Evolutionary conservation across 2,888 invertebrate species (phyloP).

Genomic region (Leptopilina myrica): DNA sequence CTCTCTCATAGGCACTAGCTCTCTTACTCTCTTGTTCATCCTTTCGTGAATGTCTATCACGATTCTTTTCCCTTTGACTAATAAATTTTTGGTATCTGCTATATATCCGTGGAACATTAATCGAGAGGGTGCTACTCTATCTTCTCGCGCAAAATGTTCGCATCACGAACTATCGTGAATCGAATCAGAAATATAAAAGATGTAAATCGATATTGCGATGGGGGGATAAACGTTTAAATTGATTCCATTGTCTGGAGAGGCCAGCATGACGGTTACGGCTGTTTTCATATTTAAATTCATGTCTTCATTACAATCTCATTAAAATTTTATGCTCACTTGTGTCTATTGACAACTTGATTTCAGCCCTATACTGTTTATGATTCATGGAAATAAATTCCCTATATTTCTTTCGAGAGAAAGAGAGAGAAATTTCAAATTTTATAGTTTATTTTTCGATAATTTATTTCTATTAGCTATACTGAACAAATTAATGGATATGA

Average conservation of each 20-base stretch:
- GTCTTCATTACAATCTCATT: constrained; percentile 18
- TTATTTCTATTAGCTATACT: too few relatives aligned
- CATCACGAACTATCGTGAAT: constrained; percentile 32
- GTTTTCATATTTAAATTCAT: constrained; percentile 13
- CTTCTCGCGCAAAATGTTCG: constrained; percentile 32
- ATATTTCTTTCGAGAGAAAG: too few relatives aligned
- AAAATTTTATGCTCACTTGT: constrained; percentile 13
- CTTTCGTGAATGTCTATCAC: constrained; percentile 21
- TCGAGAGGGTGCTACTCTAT: constrained; percentile 39
- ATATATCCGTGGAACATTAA: constrained; percentile 35
- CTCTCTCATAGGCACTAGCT: too few relatives aligned
- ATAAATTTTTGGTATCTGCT: constrained; percentile 38
- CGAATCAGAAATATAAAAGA: constrained; percentile 33
- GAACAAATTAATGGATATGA: too few relatives aligned
- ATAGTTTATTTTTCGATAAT: too few relatives aligned
- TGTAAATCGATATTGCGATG: constrained; percentile 30
- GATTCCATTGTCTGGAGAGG: constrained; percentile 22
- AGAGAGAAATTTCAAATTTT: too few relatives aligned
- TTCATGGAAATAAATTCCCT: not conserved
- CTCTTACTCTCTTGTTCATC: too few relatives aligned
- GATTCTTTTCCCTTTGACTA: constrained; percentile 36
- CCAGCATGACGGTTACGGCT: constrained; percentile 1
- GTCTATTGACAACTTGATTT: constrained; percentile 7
- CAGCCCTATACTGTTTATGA: not conserved
- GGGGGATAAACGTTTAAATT: constrained; percentile 34